A percentile compares a stretch with the other conserved stretches of the same genome.
These are phyloP conservation scores for Pissodes strobi DNA, from an alignment of 1,140 invertebrate species.

Conservation along the genomic window DNA sequence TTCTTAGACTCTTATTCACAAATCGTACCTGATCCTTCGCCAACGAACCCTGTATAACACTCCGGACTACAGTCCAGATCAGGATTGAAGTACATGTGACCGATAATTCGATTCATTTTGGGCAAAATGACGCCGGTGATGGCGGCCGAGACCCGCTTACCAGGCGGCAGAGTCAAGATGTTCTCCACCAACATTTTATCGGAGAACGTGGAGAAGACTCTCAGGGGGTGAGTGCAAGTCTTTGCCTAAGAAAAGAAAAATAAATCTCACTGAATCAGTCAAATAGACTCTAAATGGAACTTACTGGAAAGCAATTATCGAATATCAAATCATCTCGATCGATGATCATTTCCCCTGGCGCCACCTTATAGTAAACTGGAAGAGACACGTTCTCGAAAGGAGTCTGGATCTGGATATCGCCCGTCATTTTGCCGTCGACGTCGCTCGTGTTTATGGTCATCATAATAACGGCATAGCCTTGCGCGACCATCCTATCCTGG, in stretches of 20 bases:
- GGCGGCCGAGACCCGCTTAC: conserved; percentile 55
- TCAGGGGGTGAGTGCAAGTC: conserved; percentile 72
- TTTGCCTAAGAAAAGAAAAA: conserved; percentile 76
- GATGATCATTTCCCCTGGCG: conserved; percentile 64
- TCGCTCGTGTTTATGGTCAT: conserved; percentile 71
- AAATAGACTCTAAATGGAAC: background rate
- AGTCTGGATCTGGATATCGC: conserved; percentile 74
- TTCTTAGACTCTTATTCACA: no score
- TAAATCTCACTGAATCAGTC: background rate
- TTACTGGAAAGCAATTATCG: conserved; percentile 82
- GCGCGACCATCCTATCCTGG: conserved; percentile 64
- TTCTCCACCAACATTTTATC: conserved; percentile 69
- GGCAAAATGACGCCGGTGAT: conserved; percentile 56
- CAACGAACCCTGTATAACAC: conserved; percentile 73
- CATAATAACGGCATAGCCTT: conserved; percentile 75
- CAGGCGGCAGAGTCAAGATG: conserved; percentile 58
- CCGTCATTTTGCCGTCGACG: conserved; percentile 70
- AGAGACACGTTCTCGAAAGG: conserved; percentile 71
- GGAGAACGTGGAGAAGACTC: conserved; percentile 74
- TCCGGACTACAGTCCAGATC: conserved; percentile 68
- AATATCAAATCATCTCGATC: conserved; percentile 71
- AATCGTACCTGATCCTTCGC: conserved; percentile 66
- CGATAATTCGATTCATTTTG: conserved; percentile 59
- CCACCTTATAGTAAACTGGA: conserved; percentile 66
- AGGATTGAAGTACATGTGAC: conserved; percentile 64